These are phyloP conservation scores for Crocuta crocuta DNA, from an alignment of 2,113 vertebrate species.

Conservation along the genomic window DNA sequence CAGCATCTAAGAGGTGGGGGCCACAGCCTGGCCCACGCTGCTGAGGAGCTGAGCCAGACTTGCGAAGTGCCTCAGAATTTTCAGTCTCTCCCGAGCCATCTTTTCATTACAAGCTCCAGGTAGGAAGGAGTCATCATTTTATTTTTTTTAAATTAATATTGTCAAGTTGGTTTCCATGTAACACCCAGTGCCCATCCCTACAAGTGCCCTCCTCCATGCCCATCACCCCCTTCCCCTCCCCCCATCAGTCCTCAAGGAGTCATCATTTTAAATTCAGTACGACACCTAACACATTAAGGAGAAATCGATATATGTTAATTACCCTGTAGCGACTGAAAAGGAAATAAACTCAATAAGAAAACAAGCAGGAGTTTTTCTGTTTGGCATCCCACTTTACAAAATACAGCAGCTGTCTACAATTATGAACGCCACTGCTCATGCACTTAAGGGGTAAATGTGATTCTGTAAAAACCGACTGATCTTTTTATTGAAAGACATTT, in stretches of 20 bases:
- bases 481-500: background rate
- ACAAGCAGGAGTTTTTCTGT: background rate
- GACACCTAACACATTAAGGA: background rate
- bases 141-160: background rate
- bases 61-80: fast-evolving
- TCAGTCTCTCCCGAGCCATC: fast-evolving
- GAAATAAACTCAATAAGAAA: background rate
- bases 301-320: background rate
- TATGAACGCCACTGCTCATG: background rate
- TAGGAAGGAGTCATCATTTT: background rate
- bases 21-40: fast-evolving
- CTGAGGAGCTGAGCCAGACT: background rate
- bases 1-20: background rate
- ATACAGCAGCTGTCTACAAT: background rate
- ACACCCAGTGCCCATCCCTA: too few species aligned
- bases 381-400: background rate
- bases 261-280: background rate
- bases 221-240: too few species aligned
- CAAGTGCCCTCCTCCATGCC: too few species aligned
- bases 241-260: background rate
- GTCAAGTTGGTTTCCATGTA: too few species aligned
- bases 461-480: background rate
- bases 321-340: background rate
- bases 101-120: background rate
- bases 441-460: background rate